phyloP scores from a whole-genome alignment of 1,140 invertebrate species.

The Pseudomyrmex dendroicus region DNA sequence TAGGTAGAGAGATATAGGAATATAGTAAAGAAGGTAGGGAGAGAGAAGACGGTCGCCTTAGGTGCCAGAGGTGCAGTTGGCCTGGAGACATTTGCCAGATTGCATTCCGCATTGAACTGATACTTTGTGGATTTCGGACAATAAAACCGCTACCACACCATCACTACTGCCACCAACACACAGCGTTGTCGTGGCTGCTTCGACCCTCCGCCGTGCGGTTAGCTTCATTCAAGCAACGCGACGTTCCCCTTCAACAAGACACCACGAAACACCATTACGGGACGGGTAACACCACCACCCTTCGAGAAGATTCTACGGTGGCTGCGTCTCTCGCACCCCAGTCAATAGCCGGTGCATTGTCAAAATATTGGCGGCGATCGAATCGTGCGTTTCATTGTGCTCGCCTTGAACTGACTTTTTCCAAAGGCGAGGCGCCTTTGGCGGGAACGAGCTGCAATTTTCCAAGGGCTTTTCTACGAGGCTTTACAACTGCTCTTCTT shows the following conservation, averaged over 20 bases:
- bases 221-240: slow-evolving; percentile 68
- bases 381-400: slow-evolving; percentile 74
- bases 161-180: slow-evolving; percentile 32
- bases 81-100: slow-evolving; percentile 79
- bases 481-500: slow-evolving; percentile 26
- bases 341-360: slow-evolving; percentile 83
- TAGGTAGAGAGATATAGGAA: neutral
- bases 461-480: slow-evolving; percentile 56
- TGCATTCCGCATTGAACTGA: slow-evolving; percentile 73
- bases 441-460: slow-evolving; percentile 50
- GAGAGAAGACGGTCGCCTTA: slow-evolving; percentile 40
- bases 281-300: slow-evolving; percentile 24
- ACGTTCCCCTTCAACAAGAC: slow-evolving; percentile 61
- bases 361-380: slow-evolving; percentile 85
- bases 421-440: slow-evolving; percentile 41
- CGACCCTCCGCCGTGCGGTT: slow-evolving; percentile 64
- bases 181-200: slow-evolving; percentile 57
- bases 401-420: slow-evolving; percentile 80
- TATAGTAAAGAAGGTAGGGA: slow-evolving; percentile 11
- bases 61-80: slow-evolving; percentile 66
- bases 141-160: slow-evolving; percentile 68
- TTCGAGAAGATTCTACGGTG: slow-evolving; percentile 60
- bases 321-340: slow-evolving; percentile 44
- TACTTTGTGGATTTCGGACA: slow-evolving; percentile 82
- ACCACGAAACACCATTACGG: slow-evolving; percentile 37